Evolutionary conservation across 2,113 vertebrate species (phyloP).

Genomic region (Phalacrocorax aristotelis): DNA sequence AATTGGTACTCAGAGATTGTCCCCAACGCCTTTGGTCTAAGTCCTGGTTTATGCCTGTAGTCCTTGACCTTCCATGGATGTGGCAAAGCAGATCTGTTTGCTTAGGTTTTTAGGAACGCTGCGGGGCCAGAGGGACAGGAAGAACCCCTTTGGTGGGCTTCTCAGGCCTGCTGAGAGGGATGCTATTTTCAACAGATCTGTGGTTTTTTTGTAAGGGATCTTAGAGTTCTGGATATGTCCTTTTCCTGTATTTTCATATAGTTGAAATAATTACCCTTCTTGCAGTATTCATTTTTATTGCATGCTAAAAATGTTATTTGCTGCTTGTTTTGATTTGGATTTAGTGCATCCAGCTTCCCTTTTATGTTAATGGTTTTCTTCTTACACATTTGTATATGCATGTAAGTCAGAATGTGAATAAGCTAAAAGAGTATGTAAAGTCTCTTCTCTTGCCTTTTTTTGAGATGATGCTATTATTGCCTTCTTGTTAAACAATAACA

Average conservation of each 20-base stretch:
- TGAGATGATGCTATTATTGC: slow-evolving; percentile 24
- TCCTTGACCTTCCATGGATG: background rate
- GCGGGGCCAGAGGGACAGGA: background rate
- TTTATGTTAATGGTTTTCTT: background rate
- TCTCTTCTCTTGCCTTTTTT: slow-evolving; percentile 19
- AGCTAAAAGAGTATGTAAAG: background rate
- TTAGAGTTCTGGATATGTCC: background rate
- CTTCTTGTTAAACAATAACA: background rate
- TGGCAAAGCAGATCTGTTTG: background rate
- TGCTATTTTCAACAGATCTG: background rate
- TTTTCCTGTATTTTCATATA: background rate
- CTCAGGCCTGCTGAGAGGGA: background rate
- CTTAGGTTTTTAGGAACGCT: background rate
- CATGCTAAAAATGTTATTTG: slow-evolving; percentile 50
- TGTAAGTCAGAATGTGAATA: slow-evolving; percentile 24
- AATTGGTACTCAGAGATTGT: background rate
- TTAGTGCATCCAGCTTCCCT: background rate
- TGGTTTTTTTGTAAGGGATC: background rate
- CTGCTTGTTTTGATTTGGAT: slow-evolving; percentile 36
- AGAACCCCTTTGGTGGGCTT: background rate
- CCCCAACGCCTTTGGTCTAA: background rate
- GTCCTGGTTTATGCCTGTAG: background rate
- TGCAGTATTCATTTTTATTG: slow-evolving; percentile 20
- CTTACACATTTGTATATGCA: background rate
- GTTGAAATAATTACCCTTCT: background rate